phyloP scores from a whole-genome alignment of 2,113 vertebrate genomes.

The Dolichallabes microphthalmus region DNA sequence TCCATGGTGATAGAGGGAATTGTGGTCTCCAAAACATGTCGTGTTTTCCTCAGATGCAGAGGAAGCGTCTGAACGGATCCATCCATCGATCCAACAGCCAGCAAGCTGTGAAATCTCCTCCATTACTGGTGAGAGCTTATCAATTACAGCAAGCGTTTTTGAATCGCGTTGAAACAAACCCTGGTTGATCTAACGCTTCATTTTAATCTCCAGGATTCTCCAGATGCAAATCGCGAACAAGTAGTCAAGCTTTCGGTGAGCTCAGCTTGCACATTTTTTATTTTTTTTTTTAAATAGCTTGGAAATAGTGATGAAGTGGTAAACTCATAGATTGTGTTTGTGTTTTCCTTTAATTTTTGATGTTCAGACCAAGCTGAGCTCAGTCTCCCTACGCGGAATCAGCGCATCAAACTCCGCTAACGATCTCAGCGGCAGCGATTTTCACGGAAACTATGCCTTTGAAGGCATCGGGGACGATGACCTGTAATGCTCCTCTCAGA shows the following conservation, averaged over 20 bases:
- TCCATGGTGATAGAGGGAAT: not conserved
- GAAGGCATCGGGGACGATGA: slow-evolving; percentile 98
- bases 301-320: not conserved
- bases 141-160: not conserved
- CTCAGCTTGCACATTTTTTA: slow-evolving; percentile 21
- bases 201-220: slow-evolving; percentile 80
- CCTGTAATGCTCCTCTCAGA: slow-evolving; percentile 74
- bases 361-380: slow-evolving; percentile 90
- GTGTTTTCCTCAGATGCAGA: slow-evolving; percentile 78
- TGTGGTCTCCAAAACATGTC: not conserved
- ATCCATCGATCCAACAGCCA: slow-evolving; percentile 87
- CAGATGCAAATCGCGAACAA: slow-evolving; percentile 84
- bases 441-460: slow-evolving; percentile 97
- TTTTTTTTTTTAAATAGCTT: not conserved
- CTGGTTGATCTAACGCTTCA: not conserved
- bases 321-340: not conserved
- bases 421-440: slow-evolving; percentile 84
- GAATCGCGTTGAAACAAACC: too few species aligned
- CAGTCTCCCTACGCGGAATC: slow-evolving; percentile 90
- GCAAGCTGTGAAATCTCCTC: slow-evolving; percentile 93
- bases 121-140: slow-evolving; percentile 79
- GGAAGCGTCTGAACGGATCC: slow-evolving; percentile 80
- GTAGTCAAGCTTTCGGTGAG: slow-evolving; percentile 94
- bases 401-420: slow-evolving; percentile 85
- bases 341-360: not conserved